phyloP scores from a whole-genome alignment of 2,797 vertebrate genomes.

The Pogoniulus pusillus region DNA sequence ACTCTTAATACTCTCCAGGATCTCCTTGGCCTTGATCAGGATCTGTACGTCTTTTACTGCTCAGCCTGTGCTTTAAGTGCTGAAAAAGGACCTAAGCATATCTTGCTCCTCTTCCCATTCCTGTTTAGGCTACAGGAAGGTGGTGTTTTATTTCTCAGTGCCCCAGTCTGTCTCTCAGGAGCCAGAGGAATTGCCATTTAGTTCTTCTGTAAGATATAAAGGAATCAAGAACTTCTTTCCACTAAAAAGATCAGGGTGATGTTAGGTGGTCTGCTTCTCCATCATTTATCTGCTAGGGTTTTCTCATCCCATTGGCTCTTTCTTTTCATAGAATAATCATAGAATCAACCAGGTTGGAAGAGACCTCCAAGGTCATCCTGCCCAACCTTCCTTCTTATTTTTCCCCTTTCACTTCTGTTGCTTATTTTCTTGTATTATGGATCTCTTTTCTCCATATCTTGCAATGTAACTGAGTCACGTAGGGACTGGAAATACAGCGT shows the following conservation, averaged over 20 bases:
- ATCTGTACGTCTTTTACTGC: not conserved
- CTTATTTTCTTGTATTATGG: not conserved
- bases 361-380: too few relatives aligned
- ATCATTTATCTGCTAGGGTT: not conserved
- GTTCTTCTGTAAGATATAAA: not conserved
- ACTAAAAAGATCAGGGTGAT: not conserved
- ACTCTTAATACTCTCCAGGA: too few relatives aligned
- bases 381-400: too few relatives aligned
- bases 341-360: too few relatives aligned
- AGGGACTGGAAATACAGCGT: not conserved
- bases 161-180: not conserved
- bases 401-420: too few relatives aligned
- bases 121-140: not conserved
- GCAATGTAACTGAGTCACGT: not conserved
- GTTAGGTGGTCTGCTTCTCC: not conserved
- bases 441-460: not conserved
- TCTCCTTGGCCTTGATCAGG: too few relatives aligned
- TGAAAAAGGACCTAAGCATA: not conserved
- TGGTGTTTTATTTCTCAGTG: not conserved
- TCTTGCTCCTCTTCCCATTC: not conserved
- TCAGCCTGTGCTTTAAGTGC: not conserved
- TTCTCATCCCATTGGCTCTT: too few relatives aligned
- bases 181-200: not conserved
- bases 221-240: not conserved
- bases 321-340: too few relatives aligned